Percentiles rank a stretch among this genome's conserved stretches.
These are phyloP conservation scores for Laupala kohalensis DNA, from an alignment of 1,140 invertebrate genomes.

Conservation along the genomic window DNA sequence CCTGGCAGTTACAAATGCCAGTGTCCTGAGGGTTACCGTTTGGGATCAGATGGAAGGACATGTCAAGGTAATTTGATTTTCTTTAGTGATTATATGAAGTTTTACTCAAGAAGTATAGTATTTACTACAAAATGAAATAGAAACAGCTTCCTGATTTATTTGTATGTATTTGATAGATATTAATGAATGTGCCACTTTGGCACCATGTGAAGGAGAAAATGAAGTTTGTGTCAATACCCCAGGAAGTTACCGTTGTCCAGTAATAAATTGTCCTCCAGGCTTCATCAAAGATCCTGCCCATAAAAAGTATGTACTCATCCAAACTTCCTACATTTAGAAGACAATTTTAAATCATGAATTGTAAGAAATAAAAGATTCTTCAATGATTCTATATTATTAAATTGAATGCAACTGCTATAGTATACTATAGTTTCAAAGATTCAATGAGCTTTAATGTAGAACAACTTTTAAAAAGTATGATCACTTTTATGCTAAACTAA, in stretches of 20 bases:
- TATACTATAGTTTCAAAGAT: too few species aligned
- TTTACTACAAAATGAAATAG: background rate
- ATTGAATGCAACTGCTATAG: too few species aligned
- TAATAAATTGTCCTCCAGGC: constrained; percentile 67
- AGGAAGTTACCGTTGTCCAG: constrained; percentile 76
- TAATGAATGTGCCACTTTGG: constrained; percentile 64
- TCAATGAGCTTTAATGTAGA: too few species aligned
- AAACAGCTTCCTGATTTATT: constrained; percentile 10
- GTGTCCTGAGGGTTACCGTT: constrained; percentile 73
- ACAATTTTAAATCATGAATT: background rate
- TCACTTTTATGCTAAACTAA: too few species aligned
- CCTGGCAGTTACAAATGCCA: constrained; percentile 74
- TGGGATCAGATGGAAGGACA: constrained; percentile 50
- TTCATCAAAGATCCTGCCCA: constrained; percentile 58
- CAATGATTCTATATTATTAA: too few species aligned
- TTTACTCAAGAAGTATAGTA: background rate
- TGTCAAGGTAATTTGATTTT: constrained; percentile 48
- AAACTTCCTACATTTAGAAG: background rate
- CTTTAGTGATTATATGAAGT: background rate
- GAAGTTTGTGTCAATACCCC: constrained; percentile 83
- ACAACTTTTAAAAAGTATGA: too few species aligned
- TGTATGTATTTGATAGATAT: constrained; percentile 48
- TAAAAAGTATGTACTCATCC: constrained; percentile 65
- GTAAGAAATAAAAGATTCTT: too few species aligned
- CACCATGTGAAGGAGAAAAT: constrained; percentile 44